Conservation (phyloP, 1,140 invertebrate species). For the Musca domestica region DNA sequence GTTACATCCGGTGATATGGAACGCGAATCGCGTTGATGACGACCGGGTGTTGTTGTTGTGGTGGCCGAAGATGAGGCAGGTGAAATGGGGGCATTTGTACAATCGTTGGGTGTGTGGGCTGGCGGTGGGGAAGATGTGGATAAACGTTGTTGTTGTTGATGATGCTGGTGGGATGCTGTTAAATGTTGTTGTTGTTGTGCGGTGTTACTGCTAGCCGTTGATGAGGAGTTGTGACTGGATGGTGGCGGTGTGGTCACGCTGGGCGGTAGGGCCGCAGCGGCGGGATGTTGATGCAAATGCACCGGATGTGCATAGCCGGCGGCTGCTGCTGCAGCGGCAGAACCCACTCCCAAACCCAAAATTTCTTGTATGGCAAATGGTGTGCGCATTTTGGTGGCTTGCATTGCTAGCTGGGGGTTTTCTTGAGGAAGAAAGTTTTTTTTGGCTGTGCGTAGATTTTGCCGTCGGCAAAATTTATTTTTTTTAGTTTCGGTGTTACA, state of each 20-base stretch:
- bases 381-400: conserved; percentile 61
- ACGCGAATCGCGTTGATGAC: conserved; percentile 39
- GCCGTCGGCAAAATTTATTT: conserved; percentile 30
- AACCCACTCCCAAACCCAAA: conserved; percentile 71
- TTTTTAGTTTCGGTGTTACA: too few species aligned
- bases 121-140: conserved; percentile 42
- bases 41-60: not conserved
- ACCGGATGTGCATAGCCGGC: conserved; percentile 37
- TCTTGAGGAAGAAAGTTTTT: not conserved
- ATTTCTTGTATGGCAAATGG: conserved; percentile 91
- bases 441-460: conserved; percentile 17
- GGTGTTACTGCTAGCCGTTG: too few species aligned
- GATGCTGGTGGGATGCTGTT: not conserved
- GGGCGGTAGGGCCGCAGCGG: conserved; percentile 28
- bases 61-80: conserved; percentile 25
- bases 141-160: conserved; percentile 33
- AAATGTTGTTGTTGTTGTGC: conserved; percentile 8
- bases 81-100: conserved; percentile 28
- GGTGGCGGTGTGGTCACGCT: conserved; percentile 26
- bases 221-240: conserved; percentile 20
- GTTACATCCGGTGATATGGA: conserved; percentile 49
- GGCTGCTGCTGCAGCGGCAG: conserved; percentile 38
- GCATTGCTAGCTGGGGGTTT: conserved; percentile 32
- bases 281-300: conserved; percentile 31
- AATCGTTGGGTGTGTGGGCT: conserved; percentile 34